Percentiles rank a stretch among this genome's conserved stretches.
Evolutionary conservation across 2,113 vertebrate species (phyloP).

Genomic region (Istiophorus platypterus): DNA sequence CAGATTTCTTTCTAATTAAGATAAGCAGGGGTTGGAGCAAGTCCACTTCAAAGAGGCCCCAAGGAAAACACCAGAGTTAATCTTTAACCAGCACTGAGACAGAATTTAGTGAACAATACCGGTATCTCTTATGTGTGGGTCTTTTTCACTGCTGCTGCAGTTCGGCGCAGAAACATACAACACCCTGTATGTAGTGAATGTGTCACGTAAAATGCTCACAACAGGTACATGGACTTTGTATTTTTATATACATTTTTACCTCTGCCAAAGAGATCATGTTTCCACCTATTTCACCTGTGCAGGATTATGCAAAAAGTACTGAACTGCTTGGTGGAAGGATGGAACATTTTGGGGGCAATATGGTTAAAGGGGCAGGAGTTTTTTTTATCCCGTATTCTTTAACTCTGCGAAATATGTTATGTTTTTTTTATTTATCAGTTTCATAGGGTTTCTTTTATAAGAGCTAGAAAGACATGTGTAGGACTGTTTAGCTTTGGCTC

Average conservation of each 20-base stretch:
- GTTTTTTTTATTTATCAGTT: too few relatives aligned
- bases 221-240: neutral
- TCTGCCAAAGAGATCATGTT: too few relatives aligned
- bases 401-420: too few relatives aligned
- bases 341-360: too few relatives aligned
- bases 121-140: slow-evolving; percentile 8
- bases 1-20: slow-evolving; percentile 81
- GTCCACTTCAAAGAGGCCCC: slow-evolving; percentile 81
- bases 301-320: too few relatives aligned
- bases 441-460: too few relatives aligned
- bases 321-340: too few relatives aligned
- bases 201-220: neutral
- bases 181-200: neutral
- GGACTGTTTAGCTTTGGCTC: too few relatives aligned
- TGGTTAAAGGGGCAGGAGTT: too few relatives aligned
- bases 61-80: slow-evolving; percentile 79
- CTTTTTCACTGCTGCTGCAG: slow-evolving; percentile 19
- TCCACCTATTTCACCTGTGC: too few relatives aligned
- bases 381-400: too few relatives aligned
- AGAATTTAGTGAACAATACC: slow-evolving; percentile 56
- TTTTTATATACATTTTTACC: neutral
- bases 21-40: slow-evolving; percentile 76
- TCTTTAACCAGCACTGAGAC: slow-evolving; percentile 72
- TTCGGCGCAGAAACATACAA: neutral
- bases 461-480: too few relatives aligned